Evolutionary conservation across 2,113 vertebrate species (phyloP).

Genomic region (Colossoma macropomum): DNA sequence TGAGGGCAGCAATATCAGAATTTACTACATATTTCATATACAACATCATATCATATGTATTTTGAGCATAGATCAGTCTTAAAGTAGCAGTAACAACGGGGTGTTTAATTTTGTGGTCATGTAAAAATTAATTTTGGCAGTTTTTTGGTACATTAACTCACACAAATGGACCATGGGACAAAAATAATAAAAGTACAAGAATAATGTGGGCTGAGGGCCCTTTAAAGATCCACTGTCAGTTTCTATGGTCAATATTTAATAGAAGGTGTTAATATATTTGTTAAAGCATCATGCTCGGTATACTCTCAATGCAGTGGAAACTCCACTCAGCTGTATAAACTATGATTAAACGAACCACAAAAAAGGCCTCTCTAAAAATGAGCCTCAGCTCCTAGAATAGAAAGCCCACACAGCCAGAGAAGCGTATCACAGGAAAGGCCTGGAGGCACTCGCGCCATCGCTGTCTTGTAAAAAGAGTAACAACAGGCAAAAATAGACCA

Average conservation of each 20-base stretch:
- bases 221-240: neutral
- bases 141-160: neutral
- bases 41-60: too few species aligned
- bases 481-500: slow-evolving; percentile 51
- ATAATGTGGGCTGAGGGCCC: neutral
- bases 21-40: too few species aligned
- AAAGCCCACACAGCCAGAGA: slow-evolving; percentile 7
- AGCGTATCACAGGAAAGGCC: slow-evolving; percentile 13
- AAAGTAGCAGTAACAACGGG: too few species aligned
- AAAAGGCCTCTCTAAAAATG: slow-evolving; percentile 11
- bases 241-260: neutral
- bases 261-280: slow-evolving; percentile 20
- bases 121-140: neutral
- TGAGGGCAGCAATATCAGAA: too few species aligned
- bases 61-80: too few species aligned
- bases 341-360: slow-evolving; percentile 1
- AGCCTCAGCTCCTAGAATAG: neutral
- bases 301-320: neutral
- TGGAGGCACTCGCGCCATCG: slow-evolving; percentile 14
- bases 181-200: neutral
- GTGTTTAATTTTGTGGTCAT: neutral
- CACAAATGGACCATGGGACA: neutral
- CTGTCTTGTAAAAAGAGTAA: slow-evolving; percentile 48
- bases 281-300: slow-evolving; percentile 21
- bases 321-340: slow-evolving; percentile 21